Evolutionary conservation across 1,140 invertebrate species (phyloP), one percentile per base, ranked within the genome.

Genomic region (Bombyx mandarina): DNA sequence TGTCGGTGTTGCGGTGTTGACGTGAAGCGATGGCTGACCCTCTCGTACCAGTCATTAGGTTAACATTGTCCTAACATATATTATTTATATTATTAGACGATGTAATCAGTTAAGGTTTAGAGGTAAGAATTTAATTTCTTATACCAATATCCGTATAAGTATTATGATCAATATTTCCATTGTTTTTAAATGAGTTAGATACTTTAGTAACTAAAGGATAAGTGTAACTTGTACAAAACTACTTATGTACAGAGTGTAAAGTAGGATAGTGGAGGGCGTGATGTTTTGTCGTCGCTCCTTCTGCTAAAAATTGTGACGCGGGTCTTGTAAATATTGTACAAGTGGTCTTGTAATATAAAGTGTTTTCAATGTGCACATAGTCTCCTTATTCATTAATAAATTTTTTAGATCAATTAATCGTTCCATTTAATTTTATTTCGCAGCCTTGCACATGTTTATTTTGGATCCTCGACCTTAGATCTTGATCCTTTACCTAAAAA

Each of bases 331-430:
- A 86, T 86, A 86, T 66, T 85, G 79, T 82, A 80, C 73, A 79
- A 77, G 73, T 76, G 69, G 66, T 77, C 67, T 69, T 82, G 78
- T 84, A 84, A 77, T 73, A 79, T 75, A 81, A 85, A 82, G 77
- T 82, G 76, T 85, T 85, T 86, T 82, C 78, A 77, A 88, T 81
- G 82, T 87, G 82, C 83, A 88, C 82, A 88, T 86, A 88, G 82
- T 86, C 83, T 80, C 79, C 82, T 85, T 82, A 81, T 85, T 85
- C 82, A 84, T 84, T 79, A 86, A 86, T 84, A 85, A 88, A 86
- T 84, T 88, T 87, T 86, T 85, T 83, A 82, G 79, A 79, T 79
- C 78, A 79, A 75, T 82, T 73, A 78, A 63, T 72, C 58, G 65
- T 66, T 69, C 56, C 59, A 76, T 80, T 78, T 68, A 50, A 63